A percentile compares a stretch with the other conserved stretches of the same genome.
These are phyloP conservation scores for Maconellicoccus hirsutus DNA, from an alignment of 1,140 invertebrate species.

Conservation along the genomic window DNA sequence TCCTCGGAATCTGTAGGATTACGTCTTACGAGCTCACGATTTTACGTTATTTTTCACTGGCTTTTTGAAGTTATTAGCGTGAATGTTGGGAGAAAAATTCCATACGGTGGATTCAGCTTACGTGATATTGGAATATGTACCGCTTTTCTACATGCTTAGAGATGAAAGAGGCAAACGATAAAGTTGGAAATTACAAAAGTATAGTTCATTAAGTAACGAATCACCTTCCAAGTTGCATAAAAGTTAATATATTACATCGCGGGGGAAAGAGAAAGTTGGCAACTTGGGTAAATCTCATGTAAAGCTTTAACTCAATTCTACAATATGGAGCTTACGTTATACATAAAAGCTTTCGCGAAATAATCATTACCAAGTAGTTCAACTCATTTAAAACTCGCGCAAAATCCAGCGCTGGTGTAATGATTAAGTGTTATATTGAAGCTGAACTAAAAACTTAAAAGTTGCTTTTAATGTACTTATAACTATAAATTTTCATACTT, in stretches of 20 bases:
- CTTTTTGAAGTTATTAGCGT: too few relatives aligned
- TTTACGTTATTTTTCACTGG: too few relatives aligned
- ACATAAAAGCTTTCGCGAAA: constrained; percentile 8
- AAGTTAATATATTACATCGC: background rate
- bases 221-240: background rate
- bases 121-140: background rate
- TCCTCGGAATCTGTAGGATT: background rate
- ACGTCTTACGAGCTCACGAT: constrained; percentile 1
- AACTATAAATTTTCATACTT: background rate
- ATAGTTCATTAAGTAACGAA: constrained; percentile 1
- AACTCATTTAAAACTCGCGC: background rate
- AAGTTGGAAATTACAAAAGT: constrained; percentile 1
- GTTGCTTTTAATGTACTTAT: background rate
- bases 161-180: background rate
- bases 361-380: background rate
- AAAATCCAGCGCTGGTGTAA: background rate
- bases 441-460: background rate
- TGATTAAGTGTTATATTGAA: background rate
- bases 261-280: background rate
- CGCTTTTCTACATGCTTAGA: background rate
- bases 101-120: background rate
- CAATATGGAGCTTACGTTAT: background rate
- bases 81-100: too few relatives aligned
- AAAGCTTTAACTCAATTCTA: constrained; percentile 1
- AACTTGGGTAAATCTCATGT: background rate